These are phyloP conservation scores for Deilephila elpenor DNA, from an alignment of 2,888 invertebrate species.

Conservation along the genomic window DNA sequence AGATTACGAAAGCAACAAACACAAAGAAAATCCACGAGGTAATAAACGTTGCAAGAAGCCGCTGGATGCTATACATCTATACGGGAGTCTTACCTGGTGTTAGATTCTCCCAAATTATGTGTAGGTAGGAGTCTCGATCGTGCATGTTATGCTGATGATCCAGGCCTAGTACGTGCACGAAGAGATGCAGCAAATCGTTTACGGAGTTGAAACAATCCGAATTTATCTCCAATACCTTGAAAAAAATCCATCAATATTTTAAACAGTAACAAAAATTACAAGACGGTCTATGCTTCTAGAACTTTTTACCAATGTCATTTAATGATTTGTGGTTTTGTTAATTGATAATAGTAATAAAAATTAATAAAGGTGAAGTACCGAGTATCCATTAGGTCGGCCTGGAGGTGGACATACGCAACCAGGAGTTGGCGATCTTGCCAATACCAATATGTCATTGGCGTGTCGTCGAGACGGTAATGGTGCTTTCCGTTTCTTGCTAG, in stretches of 20 bases:
- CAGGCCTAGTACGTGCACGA: constrained; percentile 71
- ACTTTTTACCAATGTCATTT: background rate
- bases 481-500: constrained; percentile 1
- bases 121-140: constrained; percentile 70
- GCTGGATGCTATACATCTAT: background rate
- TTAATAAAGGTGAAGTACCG: constrained; percentile 45
- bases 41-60: too few species aligned
- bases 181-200: constrained; percentile 73
- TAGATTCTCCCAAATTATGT: constrained; percentile 69
- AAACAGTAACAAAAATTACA: too few species aligned
- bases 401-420: constrained; percentile 67
- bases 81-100: constrained; percentile 56
- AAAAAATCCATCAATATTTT: background rate
- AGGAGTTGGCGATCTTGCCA: constrained; percentile 56
- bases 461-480: constrained; percentile 54
- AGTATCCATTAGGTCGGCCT: constrained; percentile 54
- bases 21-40: too few species aligned
- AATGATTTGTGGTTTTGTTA: too few species aligned
- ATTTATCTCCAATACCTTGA: constrained; percentile 61
- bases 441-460: constrained; percentile 50
- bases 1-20: too few species aligned
- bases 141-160: constrained; percentile 80
- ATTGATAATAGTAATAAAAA: background rate
- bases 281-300: too few species aligned
- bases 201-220: constrained; percentile 76